Base-by-base conservation (phyloP, 2,888 invertebrate genomes). In the Homarus gammarus region DNA sequence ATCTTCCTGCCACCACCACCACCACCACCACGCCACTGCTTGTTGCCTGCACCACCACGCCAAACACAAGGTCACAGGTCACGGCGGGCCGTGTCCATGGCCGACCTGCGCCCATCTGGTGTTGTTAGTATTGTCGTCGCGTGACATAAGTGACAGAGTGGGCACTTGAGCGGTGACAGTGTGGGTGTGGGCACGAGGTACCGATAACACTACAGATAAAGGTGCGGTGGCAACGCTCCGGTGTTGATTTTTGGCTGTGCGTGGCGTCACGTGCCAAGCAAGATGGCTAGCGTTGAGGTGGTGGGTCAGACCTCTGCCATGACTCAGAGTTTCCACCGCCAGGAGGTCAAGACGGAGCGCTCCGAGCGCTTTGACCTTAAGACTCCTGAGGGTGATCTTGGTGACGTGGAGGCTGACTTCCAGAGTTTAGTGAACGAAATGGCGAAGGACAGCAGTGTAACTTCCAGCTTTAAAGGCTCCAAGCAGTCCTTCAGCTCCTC, bases 351-450 rank as follows among this genome's bases (percentile, higher is more conserved):
- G 87, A 87, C 61, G 36, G 61, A 87, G 75, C 83, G 72, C 72
- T 81, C 68, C 15, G 86, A 86, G 73, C 79, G 81, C 40, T 40
- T 86, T 38, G 90, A 85, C 36, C 68, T 91, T 38, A 91, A 89
- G 40, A 87, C 89, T 61, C 91, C 91, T 10, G 91, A 91, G n/a
- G 84, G 87, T 8, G 91, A 91, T 51, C 84, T 91, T 36, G 86
- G 89, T 31, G 91, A 91, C 68, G 91, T 91, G 6, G 91, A 91
- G 73, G 91, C 91, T 15, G 89, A 89, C 72, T 91, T 91, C 38
- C 91, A 91, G 75, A 86, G 85, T n/a, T 79, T 91, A 15, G 91
- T 91, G 61, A 91, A 91, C 44, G 91, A 91, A 70, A 91, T 91
- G 91, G 91, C 89, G 2, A 81, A 83, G 49, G 91, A 91, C 38